A percentile compares a stretch with the other conserved stretches of the same genome.
phyloP scores from a whole-genome alignment of 2,113 vertebrate genomes.

The Hypanus sabinus region DNA sequence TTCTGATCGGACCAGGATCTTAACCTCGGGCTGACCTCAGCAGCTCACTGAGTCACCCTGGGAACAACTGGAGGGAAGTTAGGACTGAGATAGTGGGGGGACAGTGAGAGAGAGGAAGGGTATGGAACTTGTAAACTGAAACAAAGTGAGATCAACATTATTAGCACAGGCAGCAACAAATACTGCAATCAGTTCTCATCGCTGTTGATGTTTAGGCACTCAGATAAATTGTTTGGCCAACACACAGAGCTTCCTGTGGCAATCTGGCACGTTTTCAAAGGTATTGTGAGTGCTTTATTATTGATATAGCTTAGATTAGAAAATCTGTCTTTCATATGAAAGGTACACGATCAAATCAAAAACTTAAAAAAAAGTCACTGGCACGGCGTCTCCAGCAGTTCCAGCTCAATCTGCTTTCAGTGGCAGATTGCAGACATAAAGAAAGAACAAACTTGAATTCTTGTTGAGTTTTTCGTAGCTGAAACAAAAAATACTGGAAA shows the following conservation, averaged over 20 bases:
- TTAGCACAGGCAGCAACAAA: constrained; percentile 1
- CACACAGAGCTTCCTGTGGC: constrained; percentile 27
- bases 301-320: constrained; percentile 27
- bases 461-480: not conserved
- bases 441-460: not conserved
- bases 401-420: not conserved
- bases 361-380: not conserved
- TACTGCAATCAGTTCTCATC: constrained; percentile 25
- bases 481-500: too few species aligned
- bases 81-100: too few species aligned
- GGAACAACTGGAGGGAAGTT: not conserved
- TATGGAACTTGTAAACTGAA: not conserved
- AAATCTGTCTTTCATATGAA: not conserved
- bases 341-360: not conserved
- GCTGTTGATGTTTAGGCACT: not conserved
- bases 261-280: constrained; percentile 33
- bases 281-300: constrained; percentile 33
- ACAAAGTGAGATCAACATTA: not conserved
- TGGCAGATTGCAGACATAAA: too few species aligned
- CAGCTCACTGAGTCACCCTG: not conserved
- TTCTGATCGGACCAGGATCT: not conserved
- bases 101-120: too few species aligned
- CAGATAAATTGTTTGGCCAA: constrained; percentile 18
- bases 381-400: not conserved
- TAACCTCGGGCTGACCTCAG: not conserved